Percentiles rank a stretch among this genome's conserved stretches.
These are phyloP conservation scores for Dicyrtomina minuta DNA, from an alignment of 2,888 invertebrate genomes.

Conservation along the genomic window DNA sequence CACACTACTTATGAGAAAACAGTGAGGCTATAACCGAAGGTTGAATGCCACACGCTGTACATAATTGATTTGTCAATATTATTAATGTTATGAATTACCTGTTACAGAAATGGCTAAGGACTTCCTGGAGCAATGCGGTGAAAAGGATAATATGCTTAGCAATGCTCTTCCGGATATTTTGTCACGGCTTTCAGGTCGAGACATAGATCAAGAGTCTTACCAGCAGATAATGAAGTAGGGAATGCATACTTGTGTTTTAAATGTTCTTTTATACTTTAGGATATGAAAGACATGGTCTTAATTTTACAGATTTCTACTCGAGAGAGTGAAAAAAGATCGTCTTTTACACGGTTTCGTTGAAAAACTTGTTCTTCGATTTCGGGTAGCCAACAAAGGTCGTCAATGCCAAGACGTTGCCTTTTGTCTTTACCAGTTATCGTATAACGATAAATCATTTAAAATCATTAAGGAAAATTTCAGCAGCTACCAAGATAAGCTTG, in stretches of 20 bases:
- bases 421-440: constrained; percentile 44
- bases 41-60: too few species aligned
- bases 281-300: neutral
- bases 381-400: constrained; percentile 36
- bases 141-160: constrained; percentile 48
- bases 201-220: constrained; percentile 41
- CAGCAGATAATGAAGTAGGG: constrained; percentile 49
- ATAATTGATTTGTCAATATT: too few species aligned
- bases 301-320: constrained; percentile 39
- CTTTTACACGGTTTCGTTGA: constrained; percentile 46
- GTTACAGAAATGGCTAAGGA: constrained; percentile 42
- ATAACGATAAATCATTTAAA: constrained; percentile 49
- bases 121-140: constrained; percentile 46
- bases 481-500: constrained; percentile 45
- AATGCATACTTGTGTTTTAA: neutral
- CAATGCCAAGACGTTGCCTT: constrained; percentile 46
- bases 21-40: too few species aligned
- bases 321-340: constrained; percentile 47
- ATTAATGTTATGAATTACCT: too few species aligned
- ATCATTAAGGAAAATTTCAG: constrained; percentile 41
- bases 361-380: constrained; percentile 45
- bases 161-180: constrained; percentile 50
- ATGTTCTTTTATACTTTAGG: neutral
- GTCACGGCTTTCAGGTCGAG: constrained; percentile 39
- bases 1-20: too few species aligned